Evolutionary conservation across 2,797 vertebrate species (phyloP), one percentile per base, ranked within the genome.

Genomic region (Chaetodon trifasciatus): DNA sequence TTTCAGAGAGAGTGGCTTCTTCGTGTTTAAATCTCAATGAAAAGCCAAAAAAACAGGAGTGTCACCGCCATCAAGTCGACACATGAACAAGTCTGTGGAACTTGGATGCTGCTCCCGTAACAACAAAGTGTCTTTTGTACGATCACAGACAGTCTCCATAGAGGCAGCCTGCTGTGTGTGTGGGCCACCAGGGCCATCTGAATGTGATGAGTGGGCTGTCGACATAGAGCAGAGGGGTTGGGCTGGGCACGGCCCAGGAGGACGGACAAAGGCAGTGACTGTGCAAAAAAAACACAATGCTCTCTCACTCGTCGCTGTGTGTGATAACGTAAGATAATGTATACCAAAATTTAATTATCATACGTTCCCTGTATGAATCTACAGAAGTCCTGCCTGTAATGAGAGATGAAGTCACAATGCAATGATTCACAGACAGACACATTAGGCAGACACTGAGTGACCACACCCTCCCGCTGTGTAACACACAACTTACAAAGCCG

Each of bases 191-290:
- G 10, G 89, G 73, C 89, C 74, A 70, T 92, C 85, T 92, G 89
- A 94, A 94, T 93, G 93, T 94, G 93, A 94, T 94, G 94, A 93
- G 94, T 95, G 93, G 93, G 92, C 91, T 91, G 90, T 90, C 85
- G 80, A 88, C 91, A 90, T 83, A 69, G 85, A 89, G 93, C 82
- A 76, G 82, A 87, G 86, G 90, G 92, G 89, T 70, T 93, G 90
- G 93, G 93, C 89, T 81, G 81, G 90, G 93, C 83, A 81, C 57
- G 37, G 86, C 89, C 78, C 90, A 87, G 86, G 83, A 93, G 90
- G 88, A 88, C 81, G 82, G 89, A 95, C 94, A 95, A 95, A 95
- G 93, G 88, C 87, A 89, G 89, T 93, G 94, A 95, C 94, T 95
- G 91, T 94, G 93, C 94, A 95, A 87, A 94, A 70, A 92, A 89